Conservation (phyloP, 2,888 invertebrate species). For the Halictus ligatus region DNA sequence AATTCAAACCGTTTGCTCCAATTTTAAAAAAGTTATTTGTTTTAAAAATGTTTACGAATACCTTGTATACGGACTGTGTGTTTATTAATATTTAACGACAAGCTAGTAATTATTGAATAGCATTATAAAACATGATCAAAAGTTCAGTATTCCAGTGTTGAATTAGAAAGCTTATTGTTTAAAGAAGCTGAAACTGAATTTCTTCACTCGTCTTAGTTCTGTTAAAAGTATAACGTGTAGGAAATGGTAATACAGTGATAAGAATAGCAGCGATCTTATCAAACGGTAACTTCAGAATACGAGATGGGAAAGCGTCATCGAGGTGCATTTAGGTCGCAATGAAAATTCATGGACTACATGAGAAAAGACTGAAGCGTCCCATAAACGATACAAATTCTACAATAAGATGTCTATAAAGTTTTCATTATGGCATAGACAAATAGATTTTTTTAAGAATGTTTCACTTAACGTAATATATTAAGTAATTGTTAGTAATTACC, state of each 20-base stretch:
- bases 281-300: conserved; percentile 17
- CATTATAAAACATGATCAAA: background rate
- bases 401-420: background rate
- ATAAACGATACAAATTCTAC: background rate
- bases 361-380: background rate
- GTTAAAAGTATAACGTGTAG: conserved; percentile 21
- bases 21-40: too few species aligned
- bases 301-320: conserved; percentile 24
- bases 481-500: background rate
- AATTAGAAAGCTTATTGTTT: background rate
- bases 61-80: background rate
- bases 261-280: conserved; percentile 46
- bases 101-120: background rate
- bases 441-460: background rate
- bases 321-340: conserved; percentile 38
- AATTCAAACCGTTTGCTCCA: too few species aligned
- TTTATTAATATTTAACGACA: background rate
- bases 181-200: background rate
- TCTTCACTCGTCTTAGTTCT: conserved; percentile 22
- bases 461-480: background rate
- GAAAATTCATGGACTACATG: conserved; percentile 18
- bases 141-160: background rate
- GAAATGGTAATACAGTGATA: conserved; percentile 47
- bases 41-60: too few species aligned
- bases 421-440: background rate